A percentile compares a stretch with the other conserved stretches of the same genome.
phyloP scores from a whole-genome alignment of 1,140 invertebrate genomes.

The Acyrthosiphon pisum region DNA sequence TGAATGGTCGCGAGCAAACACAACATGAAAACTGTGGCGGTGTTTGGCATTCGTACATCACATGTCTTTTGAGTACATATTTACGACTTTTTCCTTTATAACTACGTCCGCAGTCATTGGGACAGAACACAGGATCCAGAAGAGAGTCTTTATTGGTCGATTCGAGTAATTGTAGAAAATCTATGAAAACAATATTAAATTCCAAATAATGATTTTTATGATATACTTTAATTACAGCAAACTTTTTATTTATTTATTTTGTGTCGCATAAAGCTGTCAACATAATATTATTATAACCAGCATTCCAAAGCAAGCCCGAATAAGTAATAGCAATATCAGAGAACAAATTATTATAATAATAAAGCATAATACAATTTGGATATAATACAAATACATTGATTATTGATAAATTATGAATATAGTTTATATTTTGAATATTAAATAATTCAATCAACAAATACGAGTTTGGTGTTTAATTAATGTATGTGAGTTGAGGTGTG shows the following conservation, averaged over 20 bases:
- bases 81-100: constrained; percentile 61
- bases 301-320: constrained; percentile 36
- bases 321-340: background rate
- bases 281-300: background rate
- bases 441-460: background rate
- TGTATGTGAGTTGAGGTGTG: constrained; percentile 50
- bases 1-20: constrained; percentile 58
- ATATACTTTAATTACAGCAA: background rate
- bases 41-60: constrained; percentile 72
- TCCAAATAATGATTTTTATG: background rate
- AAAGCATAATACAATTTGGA: background rate
- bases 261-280: background rate
- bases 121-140: constrained; percentile 39
- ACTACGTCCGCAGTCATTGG: constrained; percentile 56
- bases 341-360: background rate
- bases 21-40: constrained; percentile 59
- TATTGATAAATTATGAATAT: background rate
- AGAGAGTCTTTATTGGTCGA: constrained; percentile 38
- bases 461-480: constrained; percentile 41
- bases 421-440: background rate
- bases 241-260: background rate
- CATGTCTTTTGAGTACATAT: constrained; percentile 63
- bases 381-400: background rate
- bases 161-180: constrained; percentile 28
- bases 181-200: constrained; percentile 39